Percentiles rank a stretch among this genome's conserved stretches.
These are phyloP conservation scores for Ciconia stormi DNA, from an alignment of 2,113 vertebrate genomes.

Conservation along the genomic window DNA sequence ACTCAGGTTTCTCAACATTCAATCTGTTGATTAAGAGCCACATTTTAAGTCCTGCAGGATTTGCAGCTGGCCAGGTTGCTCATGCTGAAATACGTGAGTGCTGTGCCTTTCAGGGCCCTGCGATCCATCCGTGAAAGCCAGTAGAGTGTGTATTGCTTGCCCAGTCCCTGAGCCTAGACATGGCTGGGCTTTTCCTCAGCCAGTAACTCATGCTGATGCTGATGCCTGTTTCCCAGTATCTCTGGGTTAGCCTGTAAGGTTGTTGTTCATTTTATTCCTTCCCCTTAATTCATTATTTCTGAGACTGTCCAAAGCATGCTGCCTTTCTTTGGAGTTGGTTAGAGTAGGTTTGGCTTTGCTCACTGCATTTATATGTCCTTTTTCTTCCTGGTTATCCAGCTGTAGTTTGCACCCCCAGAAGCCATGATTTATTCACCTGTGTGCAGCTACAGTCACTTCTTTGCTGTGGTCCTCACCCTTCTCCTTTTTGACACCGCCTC, in stretches of 20 bases:
- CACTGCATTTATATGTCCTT: neutral
- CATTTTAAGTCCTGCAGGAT: neutral
- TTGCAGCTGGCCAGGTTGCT: neutral
- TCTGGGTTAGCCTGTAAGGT: neutral
- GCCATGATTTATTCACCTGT: neutral
- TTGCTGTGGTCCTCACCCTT: neutral
- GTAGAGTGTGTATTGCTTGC: neutral
- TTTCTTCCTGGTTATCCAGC: neutral
- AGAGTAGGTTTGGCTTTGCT: neutral
- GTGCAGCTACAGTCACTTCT: neutral
- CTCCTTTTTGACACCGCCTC: neutral
- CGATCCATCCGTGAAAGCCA: neutral
- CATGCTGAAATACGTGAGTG: neutral
- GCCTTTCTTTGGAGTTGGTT: neutral
- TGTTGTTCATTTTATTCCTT: neutral
- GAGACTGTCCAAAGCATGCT: neutral
- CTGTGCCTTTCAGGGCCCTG: neutral
- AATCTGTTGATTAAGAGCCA: neutral
- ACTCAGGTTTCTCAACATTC: constrained; percentile 6
- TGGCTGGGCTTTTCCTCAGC: neutral
- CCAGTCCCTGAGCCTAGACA: neutral
- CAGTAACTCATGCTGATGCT: neutral
- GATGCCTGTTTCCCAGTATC: neutral
- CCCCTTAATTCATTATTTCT: neutral
- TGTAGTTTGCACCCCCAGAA: neutral